Base-by-base conservation (phyloP, 2,797 vertebrate species). In the Synaphobranchus kaupii region DNA sequence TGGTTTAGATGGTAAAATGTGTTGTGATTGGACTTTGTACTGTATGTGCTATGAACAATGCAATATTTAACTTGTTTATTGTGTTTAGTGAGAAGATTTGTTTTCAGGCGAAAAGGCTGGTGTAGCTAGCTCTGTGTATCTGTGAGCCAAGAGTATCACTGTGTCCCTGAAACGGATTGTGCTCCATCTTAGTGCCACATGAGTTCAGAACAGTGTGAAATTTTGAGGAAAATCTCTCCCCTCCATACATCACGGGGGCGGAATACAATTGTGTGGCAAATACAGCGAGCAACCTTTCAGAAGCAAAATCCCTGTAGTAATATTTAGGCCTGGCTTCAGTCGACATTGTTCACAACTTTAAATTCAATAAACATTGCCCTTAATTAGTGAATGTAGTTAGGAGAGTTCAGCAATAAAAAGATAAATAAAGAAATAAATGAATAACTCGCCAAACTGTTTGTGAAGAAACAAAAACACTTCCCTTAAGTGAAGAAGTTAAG, bases 301-400 rank as follows among this genome's bases (percentile, higher is more conserved):
- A n/a, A 28, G 66, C 28, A 71, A 63, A 63, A 9, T 56, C 25
- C 20, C 25, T 71, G 9, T 71, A 71, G 34, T 73, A 15, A 73
- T 73, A 78, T 78, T 34, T 47, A 78, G 73, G 73, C 73, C 34
- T 78, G 73, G 34, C 9, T 78, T 78, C 73, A 78, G 31, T 20
- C 68, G 22, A 78, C 34, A 44, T 73, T 73, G 28, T 25, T 13
- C 31, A 34, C 31, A 73, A 73, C 31, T 73, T 73, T 73, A 31
- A 73, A 68, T 68, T n/a, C 63, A 68, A 68, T 68, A 25, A 68
- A 25, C n/a, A n/a, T n/a, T 68, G 63, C n/a, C 25, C 63, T 28
- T 25, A 68, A 68, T 68, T 1, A 68, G 63, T 68, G 63, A 68
- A 68, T 68, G 22, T 68, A 28, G 63, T n/a, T 68, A 9, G n/a